Evolutionary conservation across 2,797 vertebrate species (phyloP), one percentile per base, ranked within the genome.

Genomic region (Pangasius mekongensis): DNA sequence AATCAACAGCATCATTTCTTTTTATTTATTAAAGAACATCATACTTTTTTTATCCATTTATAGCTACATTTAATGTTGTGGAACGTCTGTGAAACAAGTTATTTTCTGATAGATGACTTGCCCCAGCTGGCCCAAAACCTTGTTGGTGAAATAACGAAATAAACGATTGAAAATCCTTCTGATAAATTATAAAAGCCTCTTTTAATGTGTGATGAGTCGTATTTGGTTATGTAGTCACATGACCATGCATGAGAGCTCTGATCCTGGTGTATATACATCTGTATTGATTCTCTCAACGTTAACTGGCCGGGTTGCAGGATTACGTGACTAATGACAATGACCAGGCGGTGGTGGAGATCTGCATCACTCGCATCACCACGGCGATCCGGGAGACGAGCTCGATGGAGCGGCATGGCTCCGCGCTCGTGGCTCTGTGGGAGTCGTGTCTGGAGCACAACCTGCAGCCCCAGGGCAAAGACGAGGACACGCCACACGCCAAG

Each of bases 291-390:
- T 76, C 43, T n/a, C 9, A 0, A 43, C 2, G 20, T 16, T 69
- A 73, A 88, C 90, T 91, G 81, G 84, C 73, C 83, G 36, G 73
- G n/a, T 84, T 88, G 85, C 93, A 99, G 98, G 98, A 99, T 95
- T 99, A 99, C 91, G 94, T 97, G 93, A 98, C 92, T 92, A 99
- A 98, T 8, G 97, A 97, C 96, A 99, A 99, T 0, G 97, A 99
- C 95, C 98, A 99, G 95, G 98, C 98, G 0, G 98, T 99, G 93
- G 98, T 99, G 92, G 98, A 99, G 93, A 99, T 99, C 93, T 99
- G 98, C 94, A 95, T 99, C 92, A 99, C 97, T 0, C 96, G 98
- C 58, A 97, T 99, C 93, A 99, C 98, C 86, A 97, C 97, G 0
- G 98, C 98, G 86, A 97, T 99, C 89, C 94, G 98, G 87, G 98